Conservation (phyloP, 2,797 vertebrate genomes). For the Darevskia nairensis region DNA sequence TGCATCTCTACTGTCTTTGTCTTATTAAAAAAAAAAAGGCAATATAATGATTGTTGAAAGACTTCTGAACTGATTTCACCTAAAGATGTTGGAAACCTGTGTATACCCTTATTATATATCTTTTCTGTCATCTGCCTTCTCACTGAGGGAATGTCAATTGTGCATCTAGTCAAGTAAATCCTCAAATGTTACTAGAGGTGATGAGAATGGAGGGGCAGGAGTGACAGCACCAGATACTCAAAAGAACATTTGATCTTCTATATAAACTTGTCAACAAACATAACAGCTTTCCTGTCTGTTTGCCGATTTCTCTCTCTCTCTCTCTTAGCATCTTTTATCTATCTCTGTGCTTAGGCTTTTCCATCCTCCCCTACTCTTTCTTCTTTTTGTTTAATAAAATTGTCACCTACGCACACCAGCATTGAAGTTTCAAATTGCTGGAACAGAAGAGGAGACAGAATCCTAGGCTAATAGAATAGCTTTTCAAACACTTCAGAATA, state of each 20-base stretch:
- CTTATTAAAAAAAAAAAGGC: conserved; percentile 42
- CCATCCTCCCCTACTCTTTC: conserved; percentile 7
- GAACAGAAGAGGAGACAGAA: conserved; percentile 59
- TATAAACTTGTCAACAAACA: conserved; percentile 61
- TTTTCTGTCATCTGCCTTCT: conserved; percentile 18
- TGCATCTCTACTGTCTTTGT: background rate
- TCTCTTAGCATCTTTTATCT: background rate
- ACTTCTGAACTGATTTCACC: conserved; percentile 33
- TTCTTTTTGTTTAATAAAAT: conserved; percentile 26
- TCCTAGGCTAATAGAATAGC: conserved; percentile 44
- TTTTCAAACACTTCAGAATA: conserved; percentile 38
- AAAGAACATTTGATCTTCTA: conserved; percentile 50
- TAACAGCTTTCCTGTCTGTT: conserved; percentile 37
- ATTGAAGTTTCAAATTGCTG: conserved; percentile 41
- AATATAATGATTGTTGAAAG: background rate
- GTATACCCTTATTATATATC: background rate
- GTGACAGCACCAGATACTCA: background rate
- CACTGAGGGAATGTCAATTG: conserved; percentile 13
- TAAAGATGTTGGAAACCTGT: conserved; percentile 36
- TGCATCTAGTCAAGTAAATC: conserved; percentile 42
- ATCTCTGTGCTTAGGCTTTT: background rate
- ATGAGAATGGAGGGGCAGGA: background rate
- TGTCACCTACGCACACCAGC: conserved; percentile 34
- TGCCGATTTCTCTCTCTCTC: background rate
- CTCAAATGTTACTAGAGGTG: conserved; percentile 2